Percentiles rank a stretch among this genome's conserved stretches.
phyloP scores from a whole-genome alignment of 1,140 invertebrate genomes.

The Dryas iulia region DNA sequence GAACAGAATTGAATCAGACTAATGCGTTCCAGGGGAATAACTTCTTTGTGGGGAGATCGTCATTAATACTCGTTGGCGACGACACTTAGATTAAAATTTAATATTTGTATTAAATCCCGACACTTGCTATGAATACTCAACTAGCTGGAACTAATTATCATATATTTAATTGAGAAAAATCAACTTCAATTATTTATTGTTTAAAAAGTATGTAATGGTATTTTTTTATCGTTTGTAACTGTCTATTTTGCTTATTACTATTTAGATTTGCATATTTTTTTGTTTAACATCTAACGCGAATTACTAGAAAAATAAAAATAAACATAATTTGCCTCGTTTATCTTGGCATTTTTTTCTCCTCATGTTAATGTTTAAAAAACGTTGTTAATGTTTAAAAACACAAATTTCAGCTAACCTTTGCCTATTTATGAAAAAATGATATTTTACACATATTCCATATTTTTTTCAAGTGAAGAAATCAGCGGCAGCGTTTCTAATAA shows the following conservation, averaged over 20 bases:
- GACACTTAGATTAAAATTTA: slow-evolving; percentile 72
- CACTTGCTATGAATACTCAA: slow-evolving; percentile 56
- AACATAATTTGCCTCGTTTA: too few species aligned
- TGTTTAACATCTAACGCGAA: not conserved
- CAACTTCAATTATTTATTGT: not conserved
- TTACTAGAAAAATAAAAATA: too few species aligned
- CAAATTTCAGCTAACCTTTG: too few species aligned
- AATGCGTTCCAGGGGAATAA: slow-evolving; percentile 72
- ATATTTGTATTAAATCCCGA: slow-evolving; percentile 66
- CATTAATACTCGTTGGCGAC: slow-evolving; percentile 71
- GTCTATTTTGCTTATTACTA: not conserved
- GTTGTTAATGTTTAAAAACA: too few species aligned
- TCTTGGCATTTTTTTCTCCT: too few species aligned
- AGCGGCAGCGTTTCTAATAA: slow-evolving; percentile 25
- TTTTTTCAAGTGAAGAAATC: not conserved
- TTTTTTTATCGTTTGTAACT: not conserved
- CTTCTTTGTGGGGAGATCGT: slow-evolving; percentile 68
- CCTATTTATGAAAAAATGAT: not conserved
- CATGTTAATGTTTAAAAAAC: too few species aligned
- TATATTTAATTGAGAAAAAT: slow-evolving; percentile 18
- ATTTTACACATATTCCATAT: not conserved
- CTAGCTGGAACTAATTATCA: slow-evolving; percentile 36
- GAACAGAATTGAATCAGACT: slow-evolving; percentile 36
- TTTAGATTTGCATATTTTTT: not conserved
- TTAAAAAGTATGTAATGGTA: not conserved